These are phyloP conservation scores for Ptyas mucosa DNA, from an alignment of 2,113 vertebrate species.

Conservation along the genomic window DNA sequence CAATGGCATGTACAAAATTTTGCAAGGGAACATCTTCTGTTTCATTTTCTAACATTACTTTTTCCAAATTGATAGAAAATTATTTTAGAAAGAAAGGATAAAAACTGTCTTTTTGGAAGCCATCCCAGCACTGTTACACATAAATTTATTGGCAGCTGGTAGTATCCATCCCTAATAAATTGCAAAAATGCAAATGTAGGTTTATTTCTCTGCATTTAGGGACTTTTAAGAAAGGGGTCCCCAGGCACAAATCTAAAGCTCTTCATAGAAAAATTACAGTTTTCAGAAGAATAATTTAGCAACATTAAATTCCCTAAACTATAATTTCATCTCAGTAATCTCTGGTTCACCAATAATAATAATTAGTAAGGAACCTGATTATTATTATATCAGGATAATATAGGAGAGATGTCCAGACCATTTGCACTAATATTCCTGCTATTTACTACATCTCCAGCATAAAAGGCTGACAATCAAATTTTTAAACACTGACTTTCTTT, in stretches of 20 bases:
- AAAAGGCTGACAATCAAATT: background rate
- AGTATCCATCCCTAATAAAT: background rate
- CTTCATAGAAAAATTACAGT: background rate
- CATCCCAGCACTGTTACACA: too few relatives aligned
- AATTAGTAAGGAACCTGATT: background rate
- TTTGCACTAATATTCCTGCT: background rate
- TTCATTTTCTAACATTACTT: background rate
- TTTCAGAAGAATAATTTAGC: background rate
- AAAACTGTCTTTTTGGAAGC: background rate
- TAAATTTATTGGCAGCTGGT: background rate
- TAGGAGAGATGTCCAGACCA: background rate
- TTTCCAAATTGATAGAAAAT: background rate
- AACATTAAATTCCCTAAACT: background rate
- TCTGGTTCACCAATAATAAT: background rate
- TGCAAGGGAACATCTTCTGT: background rate
- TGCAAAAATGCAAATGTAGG: background rate
- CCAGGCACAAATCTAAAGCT: background rate
- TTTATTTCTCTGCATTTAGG: background rate
- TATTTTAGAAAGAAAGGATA: background rate
- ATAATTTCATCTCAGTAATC: background rate
- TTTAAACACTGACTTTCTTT: background rate
- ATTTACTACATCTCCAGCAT: background rate
- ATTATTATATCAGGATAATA: too few relatives aligned
- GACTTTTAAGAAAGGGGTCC: background rate
- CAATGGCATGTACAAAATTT: background rate